A percentile compares a stretch with the other conserved stretches of the same genome.
These are phyloP conservation scores for Ophioninae sp. DNA, from an alignment of 2,888 invertebrate genomes.

Conservation along the genomic window DNA sequence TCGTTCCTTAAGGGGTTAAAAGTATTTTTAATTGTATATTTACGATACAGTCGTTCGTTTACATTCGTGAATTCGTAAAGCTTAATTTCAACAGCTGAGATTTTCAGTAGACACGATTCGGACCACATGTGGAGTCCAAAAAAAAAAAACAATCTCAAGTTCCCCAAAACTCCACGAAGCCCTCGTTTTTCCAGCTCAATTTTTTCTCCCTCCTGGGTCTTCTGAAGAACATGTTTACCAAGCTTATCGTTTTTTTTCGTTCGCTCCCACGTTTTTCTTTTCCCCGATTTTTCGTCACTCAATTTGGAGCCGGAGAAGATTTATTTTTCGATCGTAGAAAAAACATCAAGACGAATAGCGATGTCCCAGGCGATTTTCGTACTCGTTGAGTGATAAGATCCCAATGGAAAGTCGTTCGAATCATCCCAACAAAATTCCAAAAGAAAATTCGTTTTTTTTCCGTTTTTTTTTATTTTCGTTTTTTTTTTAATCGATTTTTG, in stretches of 20 bases:
- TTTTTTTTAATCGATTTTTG: not conserved
- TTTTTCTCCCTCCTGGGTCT: conserved; percentile 10
- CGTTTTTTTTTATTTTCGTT: not conserved
- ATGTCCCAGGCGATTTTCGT: not conserved
- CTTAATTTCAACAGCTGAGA: conserved; percentile 20
- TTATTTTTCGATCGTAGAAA: not conserved
- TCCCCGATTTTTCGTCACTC: conserved; percentile 8
- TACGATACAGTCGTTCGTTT: conserved; percentile 1
- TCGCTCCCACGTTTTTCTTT: not conserved
- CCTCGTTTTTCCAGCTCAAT: conserved; percentile 15
- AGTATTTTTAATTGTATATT: not conserved
- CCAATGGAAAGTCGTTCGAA: not conserved
- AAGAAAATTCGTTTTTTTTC: not conserved
- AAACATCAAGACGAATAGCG: not conserved
- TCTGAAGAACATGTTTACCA: conserved; percentile 23
- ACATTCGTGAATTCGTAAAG: not conserved
- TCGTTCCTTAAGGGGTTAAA: too few species aligned
- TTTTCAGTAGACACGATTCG: conserved; percentile 29
- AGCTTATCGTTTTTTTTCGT: not conserved
- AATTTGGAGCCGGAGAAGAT: not conserved
- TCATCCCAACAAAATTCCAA: not conserved
- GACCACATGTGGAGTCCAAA: conserved; percentile 6
- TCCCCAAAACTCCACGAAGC: not conserved
- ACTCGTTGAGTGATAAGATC: not conserved
- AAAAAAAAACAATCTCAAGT: conserved; percentile 11